Base-by-base conservation (phyloP, 2,888 invertebrate species). In the Anthrax anthrax region DNA sequence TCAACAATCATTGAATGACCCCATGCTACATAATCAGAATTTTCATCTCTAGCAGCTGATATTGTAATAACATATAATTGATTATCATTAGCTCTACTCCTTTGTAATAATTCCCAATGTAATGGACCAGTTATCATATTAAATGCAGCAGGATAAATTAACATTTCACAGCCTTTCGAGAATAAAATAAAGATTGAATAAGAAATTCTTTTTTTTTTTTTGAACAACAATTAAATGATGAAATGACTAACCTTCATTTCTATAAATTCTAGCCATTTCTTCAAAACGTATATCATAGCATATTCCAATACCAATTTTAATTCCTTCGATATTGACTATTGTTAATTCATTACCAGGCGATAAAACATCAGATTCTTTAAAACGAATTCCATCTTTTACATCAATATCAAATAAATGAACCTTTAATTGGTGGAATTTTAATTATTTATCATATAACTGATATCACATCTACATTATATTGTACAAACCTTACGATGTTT, bases 351-450 rank as follows among this genome's bases (percentile, higher is more conserved):
- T 72, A 0, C 95, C 96, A 1, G 87, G 72, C 18, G 77, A 75
- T 2, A 96, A 67, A 0, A 81, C 80, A 47, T 90, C 86, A 0
- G 94, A 95, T 65, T 96, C 96, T 58, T 86, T 84, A 63, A 96
- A 95, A 1, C 80, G 81, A n/a, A 95, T 86, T 60, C 87, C 84
- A 38, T 84, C 86, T 43, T 92, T 91, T 44, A 97, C 84, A 63
- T 95, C 87, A 56, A 97, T 94, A 67, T 97, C 95, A 67, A 96
- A 96, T 41, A 96, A 73, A 67, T 96, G 96, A 63, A 94, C 75
- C 84, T 85, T 63, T 36, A 44, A 38, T n/a, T n/a, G n/a, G n/a
- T n/a, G n/a, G n/a, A n/a, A n/a, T n/a, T n/a, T n/a, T n/a, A n/a
- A n/a, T n/a, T n/a, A n/a, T n/a, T 8, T 19, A 13, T 16, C 5